These are phyloP conservation scores for Zaprionus kolodkinae DNA, from an alignment of 1,140 invertebrate genomes.

Conservation along the genomic window DNA sequence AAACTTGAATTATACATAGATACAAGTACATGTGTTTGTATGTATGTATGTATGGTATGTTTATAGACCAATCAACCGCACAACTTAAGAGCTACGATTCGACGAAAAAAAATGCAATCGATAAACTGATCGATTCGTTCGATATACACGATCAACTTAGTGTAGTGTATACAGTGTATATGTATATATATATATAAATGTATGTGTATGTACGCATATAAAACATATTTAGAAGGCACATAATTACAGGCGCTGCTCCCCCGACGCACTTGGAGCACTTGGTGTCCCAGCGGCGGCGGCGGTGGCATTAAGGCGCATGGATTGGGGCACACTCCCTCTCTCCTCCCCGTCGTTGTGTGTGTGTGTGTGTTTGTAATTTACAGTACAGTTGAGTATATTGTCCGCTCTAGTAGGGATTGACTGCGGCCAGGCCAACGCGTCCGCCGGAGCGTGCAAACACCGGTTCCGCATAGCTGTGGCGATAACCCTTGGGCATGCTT, in stretches of 20 bases:
- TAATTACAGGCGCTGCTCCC: slow-evolving; percentile 69
- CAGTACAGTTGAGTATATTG: slow-evolving; percentile 28
- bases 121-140: slow-evolving; percentile 38
- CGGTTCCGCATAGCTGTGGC: slow-evolving; percentile 86
- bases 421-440: slow-evolving; percentile 79
- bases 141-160: slow-evolving; percentile 10
- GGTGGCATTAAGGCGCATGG: slow-evolving; percentile 36
- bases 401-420: slow-evolving; percentile 73
- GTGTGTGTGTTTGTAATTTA: slow-evolving; percentile 39
- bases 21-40: slow-evolving; percentile 6
- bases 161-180: slow-evolving; percentile 31
- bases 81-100: slow-evolving; percentile 59
- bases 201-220: slow-evolving; percentile 40
- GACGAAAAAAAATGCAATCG: slow-evolving; percentile 50
- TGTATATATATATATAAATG: slow-evolving; percentile 47
- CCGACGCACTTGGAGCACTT: slow-evolving; percentile 12
- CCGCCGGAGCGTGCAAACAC: slow-evolving; percentile 78
- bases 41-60: slow-evolving; percentile 10
- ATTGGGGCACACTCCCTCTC: slow-evolving; percentile 16
- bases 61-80: slow-evolving; percentile 69
- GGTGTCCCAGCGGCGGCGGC: slow-evolving; percentile 23
- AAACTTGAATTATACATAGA: slow-evolving; percentile 19
- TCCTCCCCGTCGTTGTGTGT: slow-evolving; percentile 7
- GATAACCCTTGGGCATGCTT: slow-evolving; percentile 84
- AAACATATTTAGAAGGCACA: slow-evolving; percentile 73